A percentile compares a stretch with the other conserved stretches of the same genome.
These are phyloP conservation scores for Eulithis testata DNA, from an alignment of 2,888 invertebrate genomes.

Conservation along the genomic window DNA sequence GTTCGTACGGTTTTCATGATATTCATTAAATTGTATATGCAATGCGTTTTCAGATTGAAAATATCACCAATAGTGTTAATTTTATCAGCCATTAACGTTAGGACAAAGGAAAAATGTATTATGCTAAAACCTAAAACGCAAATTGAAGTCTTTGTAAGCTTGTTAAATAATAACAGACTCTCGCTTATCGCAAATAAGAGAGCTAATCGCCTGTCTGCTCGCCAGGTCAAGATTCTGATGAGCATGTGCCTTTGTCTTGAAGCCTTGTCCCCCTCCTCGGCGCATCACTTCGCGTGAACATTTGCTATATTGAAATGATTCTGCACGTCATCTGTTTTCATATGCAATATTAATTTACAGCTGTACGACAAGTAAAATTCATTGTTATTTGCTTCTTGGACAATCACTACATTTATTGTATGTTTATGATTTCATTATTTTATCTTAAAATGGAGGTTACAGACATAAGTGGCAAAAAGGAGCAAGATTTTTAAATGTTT, in stretches of 20 bases:
- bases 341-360: conserved; percentile 37
- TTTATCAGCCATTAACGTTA: conserved; percentile 9
- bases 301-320: conserved; percentile 50
- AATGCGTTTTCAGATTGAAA: too few relatives aligned
- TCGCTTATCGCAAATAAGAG: conserved; percentile 35
- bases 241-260: conserved; percentile 56
- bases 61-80: background rate
- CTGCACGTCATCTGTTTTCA: conserved; percentile 44
- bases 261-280: conserved; percentile 52
- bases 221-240: conserved; percentile 58
- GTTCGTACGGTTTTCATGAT: too few relatives aligned
- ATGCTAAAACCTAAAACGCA: conserved; percentile 46
- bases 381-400: conserved; percentile 17
- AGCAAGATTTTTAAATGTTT: background rate
- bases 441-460: background rate
- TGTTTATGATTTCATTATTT: background rate
- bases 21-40: too few relatives aligned
- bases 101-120: conserved; percentile 47
- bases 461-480: background rate
- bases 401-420: conserved; percentile 3
- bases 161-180: conserved; percentile 37
- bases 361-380: conserved; percentile 22
- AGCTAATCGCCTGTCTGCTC: conserved; percentile 38
- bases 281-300: conserved; percentile 54
- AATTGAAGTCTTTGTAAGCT: conserved; percentile 37